These are phyloP conservation scores for Petrolisthes manimaculis DNA, from an alignment of 2,888 invertebrate genomes.

Conservation along the genomic window DNA sequence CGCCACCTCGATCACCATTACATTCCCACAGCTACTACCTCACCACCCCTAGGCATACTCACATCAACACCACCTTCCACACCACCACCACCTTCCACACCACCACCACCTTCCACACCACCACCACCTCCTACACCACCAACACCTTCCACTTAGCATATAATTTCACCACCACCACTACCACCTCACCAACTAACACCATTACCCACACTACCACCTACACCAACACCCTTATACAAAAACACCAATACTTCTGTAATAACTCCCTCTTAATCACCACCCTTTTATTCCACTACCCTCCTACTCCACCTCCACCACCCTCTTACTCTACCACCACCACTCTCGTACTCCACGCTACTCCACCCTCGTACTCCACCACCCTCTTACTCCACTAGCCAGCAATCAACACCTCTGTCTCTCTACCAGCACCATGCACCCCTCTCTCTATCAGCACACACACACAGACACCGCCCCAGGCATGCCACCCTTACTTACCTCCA, in stretches of 20 bases:
- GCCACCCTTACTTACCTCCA: no score
- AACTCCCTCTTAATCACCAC: no score
- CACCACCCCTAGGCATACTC: not conserved
- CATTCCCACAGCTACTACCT: not conserved
- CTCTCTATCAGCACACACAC: no score
- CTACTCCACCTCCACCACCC: not conserved
- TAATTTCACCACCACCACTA: not conserved
- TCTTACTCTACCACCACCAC: not conserved
- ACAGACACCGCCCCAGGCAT: no score
- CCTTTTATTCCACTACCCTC: no score
- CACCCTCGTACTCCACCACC: no score
- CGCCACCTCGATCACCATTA: not conserved
- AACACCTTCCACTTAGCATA: not conserved
- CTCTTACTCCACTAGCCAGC: no score
- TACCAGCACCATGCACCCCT: no score
- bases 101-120: not conserved
- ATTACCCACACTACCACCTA: not conserved
- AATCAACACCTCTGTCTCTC: no score
- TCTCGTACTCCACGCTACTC: not conserved
- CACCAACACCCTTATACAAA: not conserved
- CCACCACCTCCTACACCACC: not conserved
- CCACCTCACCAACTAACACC: not conserved
- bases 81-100: not conserved
- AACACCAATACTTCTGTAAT: not conserved
- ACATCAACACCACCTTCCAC: not conserved